Base-by-base conservation (phyloP, 2,888 invertebrate species). In the Rhagonycha fulva region DNA sequence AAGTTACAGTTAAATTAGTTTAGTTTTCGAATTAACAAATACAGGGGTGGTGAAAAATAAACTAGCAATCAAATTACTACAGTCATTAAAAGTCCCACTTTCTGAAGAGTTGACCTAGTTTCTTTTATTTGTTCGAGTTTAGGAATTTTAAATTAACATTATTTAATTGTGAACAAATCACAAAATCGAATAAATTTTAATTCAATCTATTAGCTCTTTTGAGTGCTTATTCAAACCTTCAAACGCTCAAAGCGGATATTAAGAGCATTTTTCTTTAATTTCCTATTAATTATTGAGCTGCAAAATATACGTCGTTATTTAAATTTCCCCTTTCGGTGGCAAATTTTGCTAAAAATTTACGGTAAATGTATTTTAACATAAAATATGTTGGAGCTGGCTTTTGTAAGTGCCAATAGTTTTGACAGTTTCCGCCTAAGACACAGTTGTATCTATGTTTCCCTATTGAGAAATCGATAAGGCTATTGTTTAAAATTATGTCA, bases 381-480 rank as follows among this genome's bases (percentile, higher is more conserved):
- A 47, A 47, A 47, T 47, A n/a, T 47, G n/a, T n/a, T 47, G 47
- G n/a, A 47, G 47, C 7, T 47, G 47, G n/a, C 74, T 80, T 81
- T 82, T 80, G 80, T 82, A 78, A 79, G 74, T 79, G 78, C 79
- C 81, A 78, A 80, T 81, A 80, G 79, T 77, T 47, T 79, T 82
- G 83, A 82, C 83, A 82, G 81, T 77, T 80, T 83, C 81, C 80
- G 80, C 74, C 79, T 81, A 82, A 82, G 81, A 79, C 79, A 80
- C 75, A 71, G 72, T 76, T 71, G 30, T 72, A 19, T 73, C 23
- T 71, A 75, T 67, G 67, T 71, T 68, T 70, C 47, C 47, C 68
- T 73, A 71, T 66, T 68, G 32, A 61, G 63, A 60, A 73, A 70
- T 69, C 71, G 79, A 78, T 79, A 77, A 79, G 74, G 74, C 76